These are phyloP conservation scores for Yoshiicerus persimilis DNA, from an alignment of 1,140 invertebrate species.

Conservation along the genomic window DNA sequence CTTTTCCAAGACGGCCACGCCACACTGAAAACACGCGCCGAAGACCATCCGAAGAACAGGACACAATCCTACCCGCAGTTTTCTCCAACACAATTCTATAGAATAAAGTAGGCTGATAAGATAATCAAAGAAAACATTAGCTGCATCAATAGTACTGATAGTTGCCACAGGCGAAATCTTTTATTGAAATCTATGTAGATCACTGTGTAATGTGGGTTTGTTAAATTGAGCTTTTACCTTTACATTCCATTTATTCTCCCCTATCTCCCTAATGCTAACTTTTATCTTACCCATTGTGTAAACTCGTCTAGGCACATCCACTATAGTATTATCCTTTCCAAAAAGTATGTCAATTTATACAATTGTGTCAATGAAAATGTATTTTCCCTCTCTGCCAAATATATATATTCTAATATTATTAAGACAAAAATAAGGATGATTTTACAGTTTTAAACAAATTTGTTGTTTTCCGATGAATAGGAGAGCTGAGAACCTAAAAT, in stretches of 20 bases:
- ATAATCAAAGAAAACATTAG: neutral
- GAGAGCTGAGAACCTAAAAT: too few species aligned
- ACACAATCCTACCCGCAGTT: neutral
- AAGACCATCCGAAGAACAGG: neutral
- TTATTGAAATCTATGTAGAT: neutral
- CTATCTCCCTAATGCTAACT: neutral
- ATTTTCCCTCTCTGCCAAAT: too few species aligned
- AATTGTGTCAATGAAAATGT: too few species aligned
- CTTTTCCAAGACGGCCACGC: neutral
- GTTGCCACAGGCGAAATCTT: neutral
- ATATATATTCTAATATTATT: too few species aligned
- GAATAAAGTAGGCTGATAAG: neutral
- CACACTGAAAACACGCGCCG: neutral
- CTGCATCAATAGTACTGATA: too few species aligned
- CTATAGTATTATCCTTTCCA: too few species aligned
- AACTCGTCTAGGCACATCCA: too few species aligned
- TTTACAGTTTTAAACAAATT: too few species aligned
- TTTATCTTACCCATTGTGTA: too few species aligned
- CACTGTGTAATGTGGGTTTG: neutral
- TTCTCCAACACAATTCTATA: neutral
- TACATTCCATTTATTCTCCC: neutral
- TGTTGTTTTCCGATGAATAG: too few species aligned
- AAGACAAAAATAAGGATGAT: too few species aligned
- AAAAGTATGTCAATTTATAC: too few species aligned
- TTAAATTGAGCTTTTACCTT: neutral